A percentile compares a stretch with the other conserved stretches of the same genome.
These are phyloP conservation scores for Ferrisia virgata DNA, from an alignment of 2,888 invertebrate genomes.

Conservation along the genomic window DNA sequence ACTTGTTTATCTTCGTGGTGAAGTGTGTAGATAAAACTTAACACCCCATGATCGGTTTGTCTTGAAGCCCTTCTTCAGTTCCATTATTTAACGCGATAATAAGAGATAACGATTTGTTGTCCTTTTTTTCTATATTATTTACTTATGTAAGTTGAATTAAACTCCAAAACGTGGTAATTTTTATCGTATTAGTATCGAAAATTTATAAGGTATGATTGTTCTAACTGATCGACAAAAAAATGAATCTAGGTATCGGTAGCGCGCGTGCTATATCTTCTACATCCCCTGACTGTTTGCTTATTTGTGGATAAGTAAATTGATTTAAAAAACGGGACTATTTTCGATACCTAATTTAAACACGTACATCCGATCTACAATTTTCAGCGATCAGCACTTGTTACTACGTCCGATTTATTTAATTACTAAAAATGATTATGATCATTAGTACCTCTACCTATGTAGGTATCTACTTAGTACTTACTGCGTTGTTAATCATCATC, in stretches of 20 bases:
- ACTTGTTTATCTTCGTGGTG: not conserved
- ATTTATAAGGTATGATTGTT: not conserved
- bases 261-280: too few species aligned
- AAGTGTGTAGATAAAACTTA: not conserved
- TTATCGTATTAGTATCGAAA: not conserved
- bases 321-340: too few species aligned
- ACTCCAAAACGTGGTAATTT: not conserved
- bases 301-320: not conserved
- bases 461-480: too few species aligned
- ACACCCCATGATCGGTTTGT: not conserved
- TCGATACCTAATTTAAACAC: too few species aligned
- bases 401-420: not conserved
- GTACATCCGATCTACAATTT: too few species aligned
- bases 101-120: not conserved
- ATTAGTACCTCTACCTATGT: too few species aligned
- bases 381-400: too few species aligned
- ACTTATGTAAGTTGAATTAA: not conserved
- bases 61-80: not conserved
- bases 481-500: not conserved
- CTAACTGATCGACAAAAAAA: not conserved
- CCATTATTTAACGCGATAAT: not conserved
- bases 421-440: not conserved
- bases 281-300: too few species aligned
- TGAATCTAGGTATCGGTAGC: too few species aligned
- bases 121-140: not conserved